Percentiles rank a stretch among this genome's conserved stretches.
phyloP scores from a whole-genome alignment of 2,888 invertebrate species.

The Prenolepis imparis region DNA sequence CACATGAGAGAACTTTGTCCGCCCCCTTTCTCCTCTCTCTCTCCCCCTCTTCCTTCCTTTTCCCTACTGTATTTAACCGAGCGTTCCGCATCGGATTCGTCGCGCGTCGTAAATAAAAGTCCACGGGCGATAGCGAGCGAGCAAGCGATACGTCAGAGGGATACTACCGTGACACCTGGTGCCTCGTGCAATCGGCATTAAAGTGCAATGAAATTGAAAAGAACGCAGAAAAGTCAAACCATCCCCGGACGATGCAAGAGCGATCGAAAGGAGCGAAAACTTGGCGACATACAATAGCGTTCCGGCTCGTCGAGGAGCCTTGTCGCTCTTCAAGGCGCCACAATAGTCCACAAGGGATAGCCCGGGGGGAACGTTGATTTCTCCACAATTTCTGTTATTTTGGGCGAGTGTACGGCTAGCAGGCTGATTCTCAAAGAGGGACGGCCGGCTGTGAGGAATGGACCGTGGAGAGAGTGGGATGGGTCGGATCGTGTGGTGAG shows the following conservation, averaged over 20 bases:
- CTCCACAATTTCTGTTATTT: constrained; percentile 70
- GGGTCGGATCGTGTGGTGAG: constrained; percentile 20
- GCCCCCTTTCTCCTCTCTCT: background rate
- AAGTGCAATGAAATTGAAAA: constrained; percentile 69
- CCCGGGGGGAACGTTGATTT: constrained; percentile 56
- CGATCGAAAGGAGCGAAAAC: constrained; percentile 58
- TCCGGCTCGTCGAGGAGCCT: constrained; percentile 32
- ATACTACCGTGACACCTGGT: constrained; percentile 64
- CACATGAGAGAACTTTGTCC: constrained; percentile 57
- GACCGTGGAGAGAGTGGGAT: constrained; percentile 56
- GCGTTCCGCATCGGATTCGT: constrained; percentile 51
- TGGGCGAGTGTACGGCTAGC: constrained; percentile 45
- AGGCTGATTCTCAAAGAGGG: constrained; percentile 46
- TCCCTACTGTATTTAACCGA: constrained; percentile 56
- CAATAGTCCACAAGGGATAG: constrained; percentile 49
- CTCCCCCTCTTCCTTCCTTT: background rate
- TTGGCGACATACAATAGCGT: constrained; percentile 52
- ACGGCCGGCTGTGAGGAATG: constrained; percentile 63
- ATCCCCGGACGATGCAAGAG: constrained; percentile 38
- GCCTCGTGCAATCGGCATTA: constrained; percentile 68
- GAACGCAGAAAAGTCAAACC: constrained; percentile 55
- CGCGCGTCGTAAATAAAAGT: constrained; percentile 61
- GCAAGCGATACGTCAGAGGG: constrained; percentile 58
- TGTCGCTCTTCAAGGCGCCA: constrained; percentile 30
- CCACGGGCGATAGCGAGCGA: constrained; percentile 44